Percentiles rank a stretch among this genome's conserved stretches.
Conservation (phyloP, 2,797 vertebrate genomes). For the Paratrypauchen microcephalus region DNA sequence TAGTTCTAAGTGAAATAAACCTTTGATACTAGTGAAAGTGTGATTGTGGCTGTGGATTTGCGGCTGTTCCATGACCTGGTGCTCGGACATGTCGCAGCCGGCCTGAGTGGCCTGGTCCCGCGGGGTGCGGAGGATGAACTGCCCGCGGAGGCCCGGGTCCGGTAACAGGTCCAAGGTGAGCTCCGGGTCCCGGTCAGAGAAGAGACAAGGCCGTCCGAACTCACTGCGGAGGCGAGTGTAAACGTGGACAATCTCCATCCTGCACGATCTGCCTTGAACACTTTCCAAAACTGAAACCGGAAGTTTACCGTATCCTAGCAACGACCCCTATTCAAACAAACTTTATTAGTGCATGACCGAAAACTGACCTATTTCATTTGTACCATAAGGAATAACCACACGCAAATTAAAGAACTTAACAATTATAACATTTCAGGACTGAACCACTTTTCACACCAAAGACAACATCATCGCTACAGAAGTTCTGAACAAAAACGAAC, state of each 20-base stretch:
- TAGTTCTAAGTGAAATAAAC: too few species aligned
- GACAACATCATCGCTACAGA: too few species aligned
- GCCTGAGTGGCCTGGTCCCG: slow-evolving; percentile 79
- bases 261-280: not conserved
- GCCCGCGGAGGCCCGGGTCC: slow-evolving; percentile 67
- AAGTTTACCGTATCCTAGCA: slow-evolving; percentile 21
- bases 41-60: too few species aligned
- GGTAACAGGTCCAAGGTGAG: slow-evolving; percentile 83
- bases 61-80: slow-evolving; percentile 76
- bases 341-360: not conserved
- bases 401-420: too few species aligned
- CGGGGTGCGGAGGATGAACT: slow-evolving; percentile 76
- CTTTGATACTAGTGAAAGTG: too few species aligned
- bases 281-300: not conserved
- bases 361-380: too few species aligned
- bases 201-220: slow-evolving; percentile 86
- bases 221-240: slow-evolving; percentile 83
- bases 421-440: too few species aligned
- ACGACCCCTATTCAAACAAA: slow-evolving; percentile 13
- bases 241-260: slow-evolving; percentile 87
- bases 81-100: slow-evolving; percentile 80
- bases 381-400: too few species aligned
- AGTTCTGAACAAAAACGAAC: too few species aligned
- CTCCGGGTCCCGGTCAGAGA: slow-evolving; percentile 81
- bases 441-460: too few species aligned